These are phyloP conservation scores for Oeneis ivallda DNA, from an alignment of 2,888 invertebrate species.

Conservation along the genomic window DNA sequence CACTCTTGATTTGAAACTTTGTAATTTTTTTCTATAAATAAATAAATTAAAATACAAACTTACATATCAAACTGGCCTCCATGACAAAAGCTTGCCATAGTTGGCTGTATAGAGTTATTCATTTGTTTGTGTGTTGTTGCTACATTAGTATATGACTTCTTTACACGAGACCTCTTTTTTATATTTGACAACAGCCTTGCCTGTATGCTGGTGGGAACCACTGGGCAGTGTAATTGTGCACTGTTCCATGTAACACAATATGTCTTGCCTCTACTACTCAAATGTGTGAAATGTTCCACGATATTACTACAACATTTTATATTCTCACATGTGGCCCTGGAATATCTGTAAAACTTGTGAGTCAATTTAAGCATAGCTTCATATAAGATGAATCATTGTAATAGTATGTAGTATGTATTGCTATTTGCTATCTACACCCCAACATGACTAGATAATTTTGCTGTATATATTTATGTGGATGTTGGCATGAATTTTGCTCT, in stretches of 20 bases:
- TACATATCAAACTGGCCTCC: constrained; percentile 67
- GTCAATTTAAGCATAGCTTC: constrained; percentile 77
- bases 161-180: constrained; percentile 52
- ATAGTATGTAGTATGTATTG: constrained; percentile 55
- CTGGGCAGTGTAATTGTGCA: constrained; percentile 41
- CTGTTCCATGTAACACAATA: constrained; percentile 47
- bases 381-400: constrained; percentile 44
- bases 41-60: constrained; percentile 43
- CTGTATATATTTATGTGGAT: constrained; percentile 38
- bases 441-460: constrained; percentile 45
- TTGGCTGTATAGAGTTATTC: constrained; percentile 61
- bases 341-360: constrained; percentile 74
- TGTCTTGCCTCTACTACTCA: constrained; percentile 56
- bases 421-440: constrained; percentile 45
- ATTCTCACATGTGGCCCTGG: constrained; percentile 62
- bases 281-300: constrained; percentile 57
- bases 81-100: constrained; percentile 54
- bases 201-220: constrained; percentile 46
- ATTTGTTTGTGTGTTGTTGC: constrained; percentile 54
- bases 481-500: constrained; percentile 72
- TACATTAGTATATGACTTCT: constrained; percentile 53
- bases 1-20: too few species aligned
- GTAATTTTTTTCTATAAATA: too few species aligned
- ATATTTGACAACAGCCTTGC: constrained; percentile 49
- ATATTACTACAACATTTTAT: constrained; percentile 48